Evolutionary conservation across 2,113 vertebrate genomes (phyloP), one percentile per base, ranked within the genome.

Genomic region (Myocastor coypus): DNA sequence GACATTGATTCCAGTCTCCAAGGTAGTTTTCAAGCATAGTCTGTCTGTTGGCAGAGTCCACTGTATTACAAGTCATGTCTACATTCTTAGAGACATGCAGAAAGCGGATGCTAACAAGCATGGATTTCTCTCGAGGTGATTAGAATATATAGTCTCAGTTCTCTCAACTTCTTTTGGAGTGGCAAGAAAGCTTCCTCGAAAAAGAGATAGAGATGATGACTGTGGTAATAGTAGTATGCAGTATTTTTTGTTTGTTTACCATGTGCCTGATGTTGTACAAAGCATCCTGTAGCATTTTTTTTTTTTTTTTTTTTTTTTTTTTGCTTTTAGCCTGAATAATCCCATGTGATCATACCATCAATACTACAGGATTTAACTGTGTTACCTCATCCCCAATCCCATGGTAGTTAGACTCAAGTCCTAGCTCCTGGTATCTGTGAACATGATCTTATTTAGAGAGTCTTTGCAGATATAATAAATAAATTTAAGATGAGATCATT

Each of bases 11-110:
- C 55, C 12, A 55, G 34, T 9, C 10, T 57, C 7, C 59, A 57
- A 28, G 2, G 1, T 59, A 16, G 7, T 55, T 63, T 61, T 26
- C 9, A 83, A 61, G 28, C 20, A 4, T 6, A 8, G 59, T 78
- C 42, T 66, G 2, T 55, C 55, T 81, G n/a, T 17, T 2, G 10
- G 10, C 26, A 10, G 59, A 63, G 59, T 22, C 32, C n/a, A 11
- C 0, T 32, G 63, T 50, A n/a, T 61, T 3, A 5, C 10, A 3
- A 30, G 0, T 4, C 26, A 20, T 30, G 28, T 64, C 0, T 3
- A 2, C 26, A 22, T 8, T 22, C 8, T 91, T 46, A 20, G 4
- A 32, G 59, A 34, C 4, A 7, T 37, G 40, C 59, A 13, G 68
- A 10, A 57, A 22, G 16, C 57, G 2, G 22, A 5, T 16, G 12